Base-by-base conservation (phyloP, 2,888 invertebrate genomes). In the Drosophila aldrichi region DNA sequence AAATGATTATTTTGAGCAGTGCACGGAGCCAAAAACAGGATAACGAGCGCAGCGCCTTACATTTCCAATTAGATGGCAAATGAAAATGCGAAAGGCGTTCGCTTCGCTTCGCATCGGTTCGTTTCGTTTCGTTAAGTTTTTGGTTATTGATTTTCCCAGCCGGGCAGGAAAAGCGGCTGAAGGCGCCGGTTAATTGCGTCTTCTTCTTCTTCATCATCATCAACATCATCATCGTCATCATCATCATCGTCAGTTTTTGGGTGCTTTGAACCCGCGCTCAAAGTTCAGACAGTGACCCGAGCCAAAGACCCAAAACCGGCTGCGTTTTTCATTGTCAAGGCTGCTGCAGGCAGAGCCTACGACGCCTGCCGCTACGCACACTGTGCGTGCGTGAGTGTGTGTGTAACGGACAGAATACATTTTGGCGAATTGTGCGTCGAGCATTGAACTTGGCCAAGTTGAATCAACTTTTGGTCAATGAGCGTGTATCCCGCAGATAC, bases 1-100 rank as follows among this genome's bases (percentile, higher is more conserved):
- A 89, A 89, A 90, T 90, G 77, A 79, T 82, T 87, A 78, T 88
- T 85, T 85, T 79, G 75, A 82, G 78, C 70, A 81, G 79, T 82
- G 74, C 49, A 34, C 52, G 32, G 16, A 49, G 60, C 34, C 60
- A 46, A 38, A 49, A 51, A n/a, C 52, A 41, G 62, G 49, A 74
- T 67, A 70, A 54, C 55, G 40, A 22, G 44, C 61, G 60, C 34
- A 40, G 44, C 46, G 66, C 56, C 74, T 82, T 86, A 74, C 86
- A 75, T 80, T 82, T 75, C 59, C 80, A 83, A 83, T 83, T 83
- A 82, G 83, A 58, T 52, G 56, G 54, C 40, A 77, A 70, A 63
- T 56, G 54, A 41, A 73, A 70, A 61, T 57, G 55, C 46, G 60
- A n/a, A n/a, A 59, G 34, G 56, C 43, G 58, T 57, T 54, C 25